A percentile compares a stretch with the other conserved stretches of the same genome.
These are phyloP conservation scores for Formicarius rufipectus DNA, from an alignment of 2,113 vertebrate species.

Conservation along the genomic window DNA sequence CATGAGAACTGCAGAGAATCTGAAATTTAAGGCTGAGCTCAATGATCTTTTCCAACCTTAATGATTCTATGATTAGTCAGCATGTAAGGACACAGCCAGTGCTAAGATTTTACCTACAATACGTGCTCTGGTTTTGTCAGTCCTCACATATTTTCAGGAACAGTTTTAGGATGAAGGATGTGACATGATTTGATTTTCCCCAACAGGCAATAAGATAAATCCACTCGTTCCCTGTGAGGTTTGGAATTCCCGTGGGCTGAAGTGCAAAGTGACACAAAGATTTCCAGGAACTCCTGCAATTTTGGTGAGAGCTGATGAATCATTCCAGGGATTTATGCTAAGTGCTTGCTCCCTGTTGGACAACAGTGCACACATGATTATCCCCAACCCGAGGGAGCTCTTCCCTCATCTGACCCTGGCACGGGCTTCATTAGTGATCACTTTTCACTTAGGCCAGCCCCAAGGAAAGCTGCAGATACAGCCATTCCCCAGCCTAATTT, in stretches of 20 bases:
- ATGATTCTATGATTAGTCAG: background rate
- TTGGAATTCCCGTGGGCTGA: background rate
- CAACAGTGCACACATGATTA: background rate
- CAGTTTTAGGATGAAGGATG: background rate
- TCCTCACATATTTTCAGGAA: background rate
- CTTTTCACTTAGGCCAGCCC: background rate
- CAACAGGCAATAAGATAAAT: background rate
- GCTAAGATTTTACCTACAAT: background rate
- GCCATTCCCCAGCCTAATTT: background rate
- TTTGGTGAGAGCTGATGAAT: background rate
- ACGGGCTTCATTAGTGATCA: background rate
- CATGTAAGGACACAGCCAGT: background rate
- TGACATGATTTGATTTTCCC: background rate
- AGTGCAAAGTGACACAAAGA: background rate
- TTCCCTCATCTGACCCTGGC: background rate
- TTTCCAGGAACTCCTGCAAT: background rate
- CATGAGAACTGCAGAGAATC: background rate
- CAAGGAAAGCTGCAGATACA: slow-evolving; percentile 15
- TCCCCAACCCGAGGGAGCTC: background rate
- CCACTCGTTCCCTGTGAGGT: background rate
- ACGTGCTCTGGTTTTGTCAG: background rate
- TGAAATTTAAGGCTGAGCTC: background rate
- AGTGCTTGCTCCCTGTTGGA: background rate
- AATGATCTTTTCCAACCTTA: background rate
- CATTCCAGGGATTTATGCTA: background rate